Evolutionary conservation across 2,113 vertebrate genomes (phyloP).

Genomic region (Perca fluviatilis): DNA sequence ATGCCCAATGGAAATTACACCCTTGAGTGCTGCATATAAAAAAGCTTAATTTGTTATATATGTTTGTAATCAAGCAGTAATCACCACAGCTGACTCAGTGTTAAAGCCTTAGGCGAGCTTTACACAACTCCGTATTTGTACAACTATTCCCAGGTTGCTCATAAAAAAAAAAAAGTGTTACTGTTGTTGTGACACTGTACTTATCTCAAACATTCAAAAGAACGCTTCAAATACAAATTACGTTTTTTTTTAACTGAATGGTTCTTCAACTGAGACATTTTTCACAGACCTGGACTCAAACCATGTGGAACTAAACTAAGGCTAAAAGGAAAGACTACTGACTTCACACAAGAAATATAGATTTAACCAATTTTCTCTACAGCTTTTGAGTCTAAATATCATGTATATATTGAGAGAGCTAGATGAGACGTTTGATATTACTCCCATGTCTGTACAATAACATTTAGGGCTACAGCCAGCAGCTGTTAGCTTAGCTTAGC

Average conservation of each 20-base stretch:
- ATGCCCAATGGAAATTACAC: not conserved
- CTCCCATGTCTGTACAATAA: too few species aligned
- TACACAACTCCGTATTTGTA: not conserved
- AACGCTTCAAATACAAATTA: not conserved
- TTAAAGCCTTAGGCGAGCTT: not conserved
- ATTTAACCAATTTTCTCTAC: not conserved
- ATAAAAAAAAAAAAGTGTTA: constrained; percentile 9
- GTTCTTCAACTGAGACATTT: not conserved
- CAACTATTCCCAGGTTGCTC: not conserved
- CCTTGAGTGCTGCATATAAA: not conserved
- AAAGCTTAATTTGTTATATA: not conserved
- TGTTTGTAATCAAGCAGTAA: too few species aligned
- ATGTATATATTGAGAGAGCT: not conserved
- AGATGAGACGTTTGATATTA: too few species aligned
- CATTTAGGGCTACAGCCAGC: too few species aligned
- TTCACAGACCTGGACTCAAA: not conserved
- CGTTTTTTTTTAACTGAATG: not conserved
- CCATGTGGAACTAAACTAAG: not conserved
- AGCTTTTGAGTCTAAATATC: not conserved
- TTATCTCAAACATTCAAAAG: not conserved
- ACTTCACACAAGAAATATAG: not conserved
- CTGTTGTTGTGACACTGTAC: not conserved
- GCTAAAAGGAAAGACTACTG: not conserved
- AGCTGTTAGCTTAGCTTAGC: too few species aligned
- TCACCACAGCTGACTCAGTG: not conserved